These are phyloP conservation scores for Charadrius vociferus DNA, from an alignment of 2,113 vertebrate species.

Conservation along the genomic window DNA sequence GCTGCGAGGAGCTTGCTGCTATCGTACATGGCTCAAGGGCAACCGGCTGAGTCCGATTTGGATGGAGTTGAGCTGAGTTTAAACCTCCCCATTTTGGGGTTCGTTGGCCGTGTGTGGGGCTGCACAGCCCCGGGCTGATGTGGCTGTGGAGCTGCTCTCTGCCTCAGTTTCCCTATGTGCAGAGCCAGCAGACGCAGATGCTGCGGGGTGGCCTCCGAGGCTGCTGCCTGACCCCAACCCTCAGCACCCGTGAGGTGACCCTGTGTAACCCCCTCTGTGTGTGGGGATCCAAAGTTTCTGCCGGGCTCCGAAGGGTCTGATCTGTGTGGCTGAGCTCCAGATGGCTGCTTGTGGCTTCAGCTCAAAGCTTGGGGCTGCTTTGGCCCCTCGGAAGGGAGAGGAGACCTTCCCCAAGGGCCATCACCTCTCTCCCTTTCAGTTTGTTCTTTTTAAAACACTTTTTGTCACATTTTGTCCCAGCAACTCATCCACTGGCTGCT, in stretches of 20 bases:
- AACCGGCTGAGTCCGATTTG: not conserved
- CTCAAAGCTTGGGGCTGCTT: not conserved
- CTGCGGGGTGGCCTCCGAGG: not conserved
- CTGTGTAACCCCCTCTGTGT: rapidly evolving
- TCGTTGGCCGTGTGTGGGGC: rapidly evolving
- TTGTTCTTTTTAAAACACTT: not conserved
- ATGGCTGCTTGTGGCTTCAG: not conserved
- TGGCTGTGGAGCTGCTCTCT: not conserved
- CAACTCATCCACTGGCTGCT: not conserved
- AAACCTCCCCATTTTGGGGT: not conserved
- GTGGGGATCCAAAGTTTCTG: not conserved
- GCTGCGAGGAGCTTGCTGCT: not conserved
- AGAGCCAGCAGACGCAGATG: not conserved
- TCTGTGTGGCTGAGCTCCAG: not conserved
- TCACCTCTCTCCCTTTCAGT: not conserved
- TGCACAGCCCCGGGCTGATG: not conserved
- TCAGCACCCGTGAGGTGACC: not conserved
- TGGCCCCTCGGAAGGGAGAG: rapidly evolving
- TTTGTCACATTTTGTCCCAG: not conserved
- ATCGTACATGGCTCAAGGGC: not conserved
- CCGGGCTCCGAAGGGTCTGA: not conserved
- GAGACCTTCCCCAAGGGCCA: not conserved
- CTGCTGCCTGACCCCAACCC: not conserved
- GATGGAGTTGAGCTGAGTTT: not conserved
- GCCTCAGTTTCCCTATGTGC: not conserved